Percentiles rank a stretch among this genome's conserved stretches.
phyloP scores from a whole-genome alignment of 2,888 invertebrate genomes.

The Nudaria mundana region DNA sequence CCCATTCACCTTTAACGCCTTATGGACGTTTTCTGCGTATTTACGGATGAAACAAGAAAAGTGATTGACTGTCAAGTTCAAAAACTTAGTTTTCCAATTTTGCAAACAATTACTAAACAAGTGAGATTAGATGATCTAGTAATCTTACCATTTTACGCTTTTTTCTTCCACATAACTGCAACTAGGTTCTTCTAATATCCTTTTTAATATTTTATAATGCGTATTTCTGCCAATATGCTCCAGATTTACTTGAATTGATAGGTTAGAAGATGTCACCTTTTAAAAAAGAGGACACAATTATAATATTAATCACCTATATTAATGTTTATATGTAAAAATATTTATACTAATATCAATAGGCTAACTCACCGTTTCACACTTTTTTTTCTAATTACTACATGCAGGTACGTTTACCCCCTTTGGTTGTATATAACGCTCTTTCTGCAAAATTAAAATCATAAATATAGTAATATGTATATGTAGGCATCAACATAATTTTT shows the following conservation, averaged over 20 bases:
- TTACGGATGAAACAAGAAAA: neutral
- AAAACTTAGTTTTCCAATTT: neutral
- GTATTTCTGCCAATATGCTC: neutral
- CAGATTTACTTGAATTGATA: neutral
- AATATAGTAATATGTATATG: neutral
- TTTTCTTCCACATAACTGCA: neutral
- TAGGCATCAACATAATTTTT: neutral
- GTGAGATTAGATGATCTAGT: neutral
- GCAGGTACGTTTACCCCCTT: neutral
- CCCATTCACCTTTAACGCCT: no score
- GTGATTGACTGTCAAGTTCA: neutral
- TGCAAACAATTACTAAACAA: neutral
- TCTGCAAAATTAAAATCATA: neutral
- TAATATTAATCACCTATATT: neutral
- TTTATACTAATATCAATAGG: neutral
- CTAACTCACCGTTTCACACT: neutral
- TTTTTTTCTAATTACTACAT: neutral
- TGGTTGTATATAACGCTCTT: neutral
- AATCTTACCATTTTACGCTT: neutral
- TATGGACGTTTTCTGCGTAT: no score
- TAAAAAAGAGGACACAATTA: neutral
- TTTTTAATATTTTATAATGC: neutral
- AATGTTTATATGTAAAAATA: neutral
- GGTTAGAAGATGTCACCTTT: neutral
- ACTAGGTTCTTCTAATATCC: neutral